Evolutionary conservation across 1,140 invertebrate species (phyloP).

Genomic region (Anthonomus grandis): DNA sequence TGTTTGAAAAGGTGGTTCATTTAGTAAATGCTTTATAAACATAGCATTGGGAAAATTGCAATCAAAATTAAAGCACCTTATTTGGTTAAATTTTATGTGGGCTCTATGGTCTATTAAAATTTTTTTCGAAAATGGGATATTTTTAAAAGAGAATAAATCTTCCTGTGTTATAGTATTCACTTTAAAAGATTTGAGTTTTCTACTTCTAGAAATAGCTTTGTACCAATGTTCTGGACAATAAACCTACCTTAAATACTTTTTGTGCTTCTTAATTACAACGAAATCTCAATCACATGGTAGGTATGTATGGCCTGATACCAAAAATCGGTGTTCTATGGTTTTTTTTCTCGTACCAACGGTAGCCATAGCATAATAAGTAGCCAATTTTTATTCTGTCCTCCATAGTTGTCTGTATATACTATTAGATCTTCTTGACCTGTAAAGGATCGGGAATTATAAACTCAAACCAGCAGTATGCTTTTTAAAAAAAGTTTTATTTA

Average conservation of each 20-base stretch:
- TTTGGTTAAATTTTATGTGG: not conserved
- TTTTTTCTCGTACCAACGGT: constrained; percentile 3
- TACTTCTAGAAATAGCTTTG: too few relatives aligned
- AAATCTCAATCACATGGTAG: constrained; percentile 5
- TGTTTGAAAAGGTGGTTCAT: not conserved
- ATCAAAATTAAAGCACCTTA: not conserved
- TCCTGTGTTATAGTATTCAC: not conserved
- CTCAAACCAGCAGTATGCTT: too few relatives aligned
- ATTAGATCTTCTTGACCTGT: not conserved
- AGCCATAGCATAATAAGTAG: not conserved
- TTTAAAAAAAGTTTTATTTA: too few relatives aligned
- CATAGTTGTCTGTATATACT: too few relatives aligned
- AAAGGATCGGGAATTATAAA: not conserved
- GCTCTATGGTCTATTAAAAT: not conserved
- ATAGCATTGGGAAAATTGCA: not conserved
- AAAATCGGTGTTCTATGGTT: constrained; percentile 1
- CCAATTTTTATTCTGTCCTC: constrained; percentile 11
- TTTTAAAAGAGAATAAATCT: not conserved
- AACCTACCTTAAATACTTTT: too few relatives aligned
- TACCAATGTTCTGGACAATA: too few relatives aligned
- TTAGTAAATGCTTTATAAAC: too few relatives aligned
- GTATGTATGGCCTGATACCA: too few relatives aligned
- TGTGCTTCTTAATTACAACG: not conserved
- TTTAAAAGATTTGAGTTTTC: not conserved
- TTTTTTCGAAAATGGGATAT: constrained; percentile 3